phyloP scores from a whole-genome alignment of 2,797 vertebrate genomes.

The Phyllotis vaccarum region DNA sequence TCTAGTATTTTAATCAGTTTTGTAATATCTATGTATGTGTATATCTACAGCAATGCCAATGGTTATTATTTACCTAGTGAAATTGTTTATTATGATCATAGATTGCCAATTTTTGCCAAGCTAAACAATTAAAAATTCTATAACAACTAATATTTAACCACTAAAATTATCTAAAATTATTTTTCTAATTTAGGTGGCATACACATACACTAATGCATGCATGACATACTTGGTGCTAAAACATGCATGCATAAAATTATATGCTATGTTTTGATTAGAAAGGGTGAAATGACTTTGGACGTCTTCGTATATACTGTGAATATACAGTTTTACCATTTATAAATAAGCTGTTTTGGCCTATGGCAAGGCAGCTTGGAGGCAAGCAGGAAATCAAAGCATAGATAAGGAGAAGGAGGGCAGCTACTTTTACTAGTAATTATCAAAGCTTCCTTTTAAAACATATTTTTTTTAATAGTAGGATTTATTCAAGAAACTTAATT shows the following conservation, averaged over 20 bases:
- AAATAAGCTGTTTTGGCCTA: too few species aligned
- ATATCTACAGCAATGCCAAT: neutral
- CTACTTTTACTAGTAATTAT: neutral
- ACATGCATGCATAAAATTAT: too few species aligned
- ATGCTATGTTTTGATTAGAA: too few species aligned
- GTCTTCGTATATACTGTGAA: too few species aligned
- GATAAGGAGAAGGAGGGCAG: too few species aligned
- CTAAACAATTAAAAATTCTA: neutral
- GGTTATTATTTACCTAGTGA: neutral
- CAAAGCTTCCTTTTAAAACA: neutral
- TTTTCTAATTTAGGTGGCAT: neutral
- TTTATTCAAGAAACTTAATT: neutral
- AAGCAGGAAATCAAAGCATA: too few species aligned
- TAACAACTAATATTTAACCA: neutral
- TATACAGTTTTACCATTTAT: too few species aligned
- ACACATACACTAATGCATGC: neutral
- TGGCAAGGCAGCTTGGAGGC: too few species aligned
- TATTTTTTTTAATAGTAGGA: neutral
- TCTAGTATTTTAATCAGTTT: neutral
- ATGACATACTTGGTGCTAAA: too few species aligned
- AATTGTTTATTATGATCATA: neutral
- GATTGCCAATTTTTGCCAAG: neutral
- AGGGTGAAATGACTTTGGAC: too few species aligned
- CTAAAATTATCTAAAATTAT: neutral
- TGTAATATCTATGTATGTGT: neutral